These are phyloP conservation scores for Eristalis pertinax DNA, from an alignment of 2,888 invertebrate species.

Conservation along the genomic window DNA sequence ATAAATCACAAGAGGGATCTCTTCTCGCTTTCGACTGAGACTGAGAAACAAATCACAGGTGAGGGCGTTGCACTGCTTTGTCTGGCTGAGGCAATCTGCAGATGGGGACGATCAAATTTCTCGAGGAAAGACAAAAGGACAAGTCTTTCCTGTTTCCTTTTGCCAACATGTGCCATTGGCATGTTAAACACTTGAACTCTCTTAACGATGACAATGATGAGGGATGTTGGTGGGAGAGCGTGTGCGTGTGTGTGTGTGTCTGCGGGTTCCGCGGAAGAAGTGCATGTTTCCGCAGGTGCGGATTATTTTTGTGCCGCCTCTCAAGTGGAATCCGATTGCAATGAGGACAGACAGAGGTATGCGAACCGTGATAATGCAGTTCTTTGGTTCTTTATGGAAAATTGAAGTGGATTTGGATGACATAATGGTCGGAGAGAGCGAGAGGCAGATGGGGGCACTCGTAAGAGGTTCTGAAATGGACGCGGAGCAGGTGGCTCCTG, in stretches of 20 bases:
- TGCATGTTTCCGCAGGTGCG: conserved; percentile 56
- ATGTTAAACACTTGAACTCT: conserved; percentile 31
- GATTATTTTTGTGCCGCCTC: neutral
- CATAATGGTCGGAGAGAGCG: neutral
- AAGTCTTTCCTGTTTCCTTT: conserved; percentile 13
- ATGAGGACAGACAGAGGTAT: neutral
- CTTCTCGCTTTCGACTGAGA: too few species aligned
- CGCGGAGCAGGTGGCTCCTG: neutral
- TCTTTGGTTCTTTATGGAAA: neutral
- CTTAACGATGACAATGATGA: conserved; percentile 10
- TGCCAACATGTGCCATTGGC: conserved; percentile 42
- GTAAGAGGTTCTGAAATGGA: neutral
- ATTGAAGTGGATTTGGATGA: neutral
- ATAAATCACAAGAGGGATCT: neutral
- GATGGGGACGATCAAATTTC: conserved; percentile 50
- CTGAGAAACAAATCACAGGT: conserved; percentile 16
- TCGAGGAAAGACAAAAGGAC: neutral
- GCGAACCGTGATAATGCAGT: neutral
- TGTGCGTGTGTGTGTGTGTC: conserved; percentile 11
- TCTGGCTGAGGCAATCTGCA: conserved; percentile 6
- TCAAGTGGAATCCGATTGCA: conserved; percentile 43
- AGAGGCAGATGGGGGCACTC: neutral
- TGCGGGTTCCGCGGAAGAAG: conserved; percentile 35
- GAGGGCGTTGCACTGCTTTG: conserved; percentile 16
- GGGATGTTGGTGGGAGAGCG: neutral